Evolutionary conservation across 2,888 invertebrate species (phyloP).

Genomic region (Drosophila yooni): DNA sequence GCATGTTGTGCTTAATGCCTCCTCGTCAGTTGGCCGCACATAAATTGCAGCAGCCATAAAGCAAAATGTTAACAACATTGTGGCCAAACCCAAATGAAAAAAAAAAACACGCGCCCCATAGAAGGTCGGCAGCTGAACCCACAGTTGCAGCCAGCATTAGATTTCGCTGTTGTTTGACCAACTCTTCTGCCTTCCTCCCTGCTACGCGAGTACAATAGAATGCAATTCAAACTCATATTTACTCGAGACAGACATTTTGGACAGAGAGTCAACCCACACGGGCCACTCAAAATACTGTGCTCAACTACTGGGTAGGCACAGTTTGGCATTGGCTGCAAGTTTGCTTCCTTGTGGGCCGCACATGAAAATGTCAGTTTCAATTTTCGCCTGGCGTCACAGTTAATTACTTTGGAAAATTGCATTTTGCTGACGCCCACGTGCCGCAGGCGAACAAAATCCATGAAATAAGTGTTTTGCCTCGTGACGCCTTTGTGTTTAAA

Average conservation of each 20-base stretch:
- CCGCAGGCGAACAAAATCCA: constrained; percentile 20
- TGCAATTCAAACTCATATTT: constrained; percentile 37
- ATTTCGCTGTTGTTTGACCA: constrained; percentile 34
- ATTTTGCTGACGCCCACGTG: constrained; percentile 63
- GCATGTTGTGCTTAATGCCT: constrained; percentile 70
- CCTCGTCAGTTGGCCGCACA: constrained; percentile 45
- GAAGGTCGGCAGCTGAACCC: constrained; percentile 60
- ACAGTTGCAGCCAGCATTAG: constrained; percentile 21
- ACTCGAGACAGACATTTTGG: constrained; percentile 15
- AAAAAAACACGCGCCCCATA: constrained; percentile 18
- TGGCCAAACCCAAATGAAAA: constrained; percentile 38
- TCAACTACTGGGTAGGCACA: background rate
- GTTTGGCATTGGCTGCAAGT: constrained; percentile 15
- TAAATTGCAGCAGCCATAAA: constrained; percentile 65
- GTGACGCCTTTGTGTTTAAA: constrained; percentile 61
- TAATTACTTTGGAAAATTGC: constrained; percentile 74
- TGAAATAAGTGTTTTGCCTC: constrained; percentile 35
- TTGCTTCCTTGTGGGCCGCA: constrained; percentile 72
- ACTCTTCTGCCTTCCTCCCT: constrained; percentile 51
- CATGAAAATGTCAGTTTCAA: constrained; percentile 75
- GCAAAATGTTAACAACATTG: constrained; percentile 69
- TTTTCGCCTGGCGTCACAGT: constrained; percentile 69
- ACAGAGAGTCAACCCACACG: constrained; percentile 33
- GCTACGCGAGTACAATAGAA: constrained; percentile 43
- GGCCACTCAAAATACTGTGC: background rate